Evolutionary conservation across 2,888 invertebrate species (phyloP).

Genomic region (Heterodera filipjevi): DNA sequence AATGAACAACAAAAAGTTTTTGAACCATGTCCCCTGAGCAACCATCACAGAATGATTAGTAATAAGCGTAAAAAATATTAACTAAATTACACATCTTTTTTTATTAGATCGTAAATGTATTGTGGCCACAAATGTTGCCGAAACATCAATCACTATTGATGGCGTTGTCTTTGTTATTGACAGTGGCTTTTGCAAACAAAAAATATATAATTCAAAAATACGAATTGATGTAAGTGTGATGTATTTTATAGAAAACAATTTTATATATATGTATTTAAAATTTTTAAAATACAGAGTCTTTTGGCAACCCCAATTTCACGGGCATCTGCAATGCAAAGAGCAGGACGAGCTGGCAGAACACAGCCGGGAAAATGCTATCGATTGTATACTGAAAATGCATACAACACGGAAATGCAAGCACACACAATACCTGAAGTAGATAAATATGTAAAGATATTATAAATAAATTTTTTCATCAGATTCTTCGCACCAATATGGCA

Average conservation of each 20-base stretch:
- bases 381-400: conserved; percentile 85
- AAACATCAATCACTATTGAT: conserved; percentile 84
- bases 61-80: not conserved
- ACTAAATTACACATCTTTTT: too few species aligned
- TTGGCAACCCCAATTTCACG: conserved; percentile 97
- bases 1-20: not conserved
- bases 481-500: conserved; percentile 81
- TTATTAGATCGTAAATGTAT: not conserved
- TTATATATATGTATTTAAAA: not conserved
- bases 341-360: conserved; percentile 94
- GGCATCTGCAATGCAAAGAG: conserved; percentile 96
- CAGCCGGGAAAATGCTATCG: conserved; percentile 91
- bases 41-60: not conserved
- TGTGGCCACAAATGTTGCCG: not conserved
- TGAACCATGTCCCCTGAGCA: not conserved
- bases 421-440: conserved; percentile 96
- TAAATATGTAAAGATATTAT: not conserved
- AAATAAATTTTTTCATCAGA: not conserved
- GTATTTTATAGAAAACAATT: not conserved
- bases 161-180: conserved; percentile 99
- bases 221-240: conserved; percentile 79
- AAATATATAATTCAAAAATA: conserved; percentile 86
- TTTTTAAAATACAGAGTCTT: conserved; percentile 69
- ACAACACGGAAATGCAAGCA: conserved; percentile 96
- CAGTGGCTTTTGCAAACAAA: conserved; percentile 98